Evolutionary conservation across 2,113 vertebrate genomes (phyloP).

Genomic region (Cranoglanis bouderius): DNA sequence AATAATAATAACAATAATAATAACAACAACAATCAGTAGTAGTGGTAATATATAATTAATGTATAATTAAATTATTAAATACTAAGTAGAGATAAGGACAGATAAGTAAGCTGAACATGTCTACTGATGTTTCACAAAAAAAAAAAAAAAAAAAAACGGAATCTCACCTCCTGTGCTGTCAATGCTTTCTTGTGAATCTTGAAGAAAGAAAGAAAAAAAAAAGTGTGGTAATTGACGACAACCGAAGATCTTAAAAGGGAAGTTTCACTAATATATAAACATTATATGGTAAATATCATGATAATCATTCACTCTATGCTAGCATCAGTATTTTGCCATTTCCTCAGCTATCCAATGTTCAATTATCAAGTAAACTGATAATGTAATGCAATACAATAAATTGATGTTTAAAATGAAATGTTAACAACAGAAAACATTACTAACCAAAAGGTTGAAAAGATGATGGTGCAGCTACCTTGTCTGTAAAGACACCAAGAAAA

Average conservation of each 20-base stretch:
- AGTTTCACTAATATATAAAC: neutral
- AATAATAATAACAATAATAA: neutral
- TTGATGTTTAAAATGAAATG: neutral
- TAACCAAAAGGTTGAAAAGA: constrained; percentile 44
- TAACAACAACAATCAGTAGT: neutral
- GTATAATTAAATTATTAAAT: neutral
- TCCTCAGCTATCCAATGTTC: neutral
- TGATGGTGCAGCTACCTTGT: constrained; percentile 2
- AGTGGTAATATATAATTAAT: neutral
- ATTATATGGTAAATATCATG: neutral
- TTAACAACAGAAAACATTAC: constrained; percentile 14
- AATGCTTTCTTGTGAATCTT: constrained; percentile 42
- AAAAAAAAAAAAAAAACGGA: too few relatives aligned
- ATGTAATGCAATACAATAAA: neutral
- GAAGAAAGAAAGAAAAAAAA: neutral
- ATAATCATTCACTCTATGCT: neutral
- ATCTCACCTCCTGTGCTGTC: constrained; percentile 48
- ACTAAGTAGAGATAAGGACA: neutral
- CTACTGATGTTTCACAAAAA: neutral
- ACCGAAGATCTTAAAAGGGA: neutral
- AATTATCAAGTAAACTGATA: neutral
- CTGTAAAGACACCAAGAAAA: constrained; percentile 23
- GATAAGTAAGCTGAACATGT: neutral
- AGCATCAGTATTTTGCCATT: neutral
- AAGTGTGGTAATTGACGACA: neutral